A percentile compares a stretch with the other conserved stretches of the same genome.
Conservation (phyloP, 2,797 vertebrate genomes). For the Huso huso region DNA sequence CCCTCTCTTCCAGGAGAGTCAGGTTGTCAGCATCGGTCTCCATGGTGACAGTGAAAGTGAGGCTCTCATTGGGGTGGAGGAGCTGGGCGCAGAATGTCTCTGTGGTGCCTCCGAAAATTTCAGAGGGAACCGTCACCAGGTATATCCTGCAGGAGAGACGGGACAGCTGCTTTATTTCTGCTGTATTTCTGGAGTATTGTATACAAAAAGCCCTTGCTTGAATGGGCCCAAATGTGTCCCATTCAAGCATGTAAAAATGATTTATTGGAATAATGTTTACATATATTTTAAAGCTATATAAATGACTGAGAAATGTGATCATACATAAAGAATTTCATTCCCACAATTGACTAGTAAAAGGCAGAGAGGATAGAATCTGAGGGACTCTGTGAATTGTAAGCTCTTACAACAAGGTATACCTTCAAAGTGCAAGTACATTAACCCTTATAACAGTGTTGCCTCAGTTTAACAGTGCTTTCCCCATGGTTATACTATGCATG, state of each 20-base stretch:
- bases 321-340: neutral
- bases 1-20: conserved; percentile 25
- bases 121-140: conserved; percentile 50
- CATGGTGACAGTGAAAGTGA: conserved; percentile 34
- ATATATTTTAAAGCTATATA: neutral
- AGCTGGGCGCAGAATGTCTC: conserved; percentile 53
- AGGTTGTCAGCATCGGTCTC: neutral
- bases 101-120: conserved; percentile 34
- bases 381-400: too few species aligned
- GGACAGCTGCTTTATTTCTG: neutral
- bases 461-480: too few species aligned
- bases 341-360: too few species aligned
- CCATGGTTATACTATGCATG: too few species aligned
- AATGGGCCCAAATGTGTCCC: too few species aligned
- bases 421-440: too few species aligned
- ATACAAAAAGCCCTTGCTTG: neutral
- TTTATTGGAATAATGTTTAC: neutral
- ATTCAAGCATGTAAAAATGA: neutral
- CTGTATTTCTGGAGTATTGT: neutral
- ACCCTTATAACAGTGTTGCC: too few species aligned
- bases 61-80: conserved; percentile 15
- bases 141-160: conserved; percentile 37
- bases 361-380: too few species aligned
- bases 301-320: neutral
- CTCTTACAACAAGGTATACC: too few species aligned